Evolutionary conservation across 2,113 vertebrate genomes (phyloP).

Genomic region (Amphilophus citrinellus): DNA sequence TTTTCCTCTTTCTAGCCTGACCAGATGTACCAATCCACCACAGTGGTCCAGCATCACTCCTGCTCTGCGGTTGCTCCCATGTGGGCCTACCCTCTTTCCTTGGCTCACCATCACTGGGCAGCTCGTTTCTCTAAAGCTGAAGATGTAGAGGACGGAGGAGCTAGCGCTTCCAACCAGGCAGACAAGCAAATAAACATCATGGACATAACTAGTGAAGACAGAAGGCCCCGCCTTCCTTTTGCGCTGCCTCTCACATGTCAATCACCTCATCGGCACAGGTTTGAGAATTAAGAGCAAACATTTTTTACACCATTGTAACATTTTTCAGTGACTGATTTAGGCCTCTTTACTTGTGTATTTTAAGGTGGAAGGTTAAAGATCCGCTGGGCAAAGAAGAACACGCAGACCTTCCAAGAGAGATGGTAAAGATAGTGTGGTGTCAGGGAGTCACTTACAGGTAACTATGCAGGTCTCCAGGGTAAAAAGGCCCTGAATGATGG

Average conservation of each 20-base stretch:
- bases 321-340: background rate
- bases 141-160: background rate
- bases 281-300: background rate
- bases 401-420: slow-evolving; percentile 72
- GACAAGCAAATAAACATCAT: background rate
- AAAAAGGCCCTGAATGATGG: background rate
- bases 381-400: slow-evolving; percentile 65
- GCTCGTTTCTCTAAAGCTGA: slow-evolving; percentile 21
- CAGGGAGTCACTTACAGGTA: slow-evolving; percentile 88
- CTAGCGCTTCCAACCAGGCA: background rate
- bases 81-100: slow-evolving; percentile 87
- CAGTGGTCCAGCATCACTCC: slow-evolving; percentile 85
- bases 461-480: background rate
- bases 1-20: slow-evolving; percentile 44
- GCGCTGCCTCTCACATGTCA: slow-evolving; percentile 85
- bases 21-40: slow-evolving; percentile 72
- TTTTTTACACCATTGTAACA: background rate
- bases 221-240: slow-evolving; percentile 76
- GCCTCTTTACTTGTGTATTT: slow-evolving; percentile 26
- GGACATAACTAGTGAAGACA: background rate
- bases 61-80: slow-evolving; percentile 76
- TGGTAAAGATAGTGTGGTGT: slow-evolving; percentile 87
- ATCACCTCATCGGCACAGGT: slow-evolving; percentile 90
- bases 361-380: slow-evolving; percentile 85
- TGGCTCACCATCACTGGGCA: slow-evolving; percentile 77